Conservation (phyloP, 92 coral and sea anemone genomes). For the Anthopleura xanthogrammica region DNA sequence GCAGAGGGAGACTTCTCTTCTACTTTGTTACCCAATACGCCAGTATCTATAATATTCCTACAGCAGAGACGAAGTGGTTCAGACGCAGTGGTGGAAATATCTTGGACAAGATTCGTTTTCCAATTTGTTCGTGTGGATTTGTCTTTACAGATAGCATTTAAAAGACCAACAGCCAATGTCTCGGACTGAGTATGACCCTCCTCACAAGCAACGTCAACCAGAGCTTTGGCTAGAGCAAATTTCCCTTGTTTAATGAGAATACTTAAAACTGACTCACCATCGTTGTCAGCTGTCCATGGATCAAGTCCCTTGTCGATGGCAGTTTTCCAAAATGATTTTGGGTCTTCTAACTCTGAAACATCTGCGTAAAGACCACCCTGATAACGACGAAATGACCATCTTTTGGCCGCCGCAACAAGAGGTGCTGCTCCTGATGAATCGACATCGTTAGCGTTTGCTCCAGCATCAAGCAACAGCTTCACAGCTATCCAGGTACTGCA, state of each 20-base stretch:
- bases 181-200: no score
- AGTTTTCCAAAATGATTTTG: constrained; percentile 15
- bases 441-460: constrained; percentile 19
- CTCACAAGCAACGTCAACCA: no score
- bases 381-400: no score
- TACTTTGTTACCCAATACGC: no score
- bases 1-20: no score
- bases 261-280: constrained; percentile 14
- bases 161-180: no score
- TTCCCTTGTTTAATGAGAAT: no score
- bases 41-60: neutral
- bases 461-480: constrained; percentile 30
- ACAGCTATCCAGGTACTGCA: constrained; percentile 31
- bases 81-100: neutral
- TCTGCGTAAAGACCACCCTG: neutral
- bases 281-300: neutral
- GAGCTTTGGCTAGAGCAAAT: no score
- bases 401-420: neutral
- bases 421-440: constrained; percentile 16
- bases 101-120: no score
- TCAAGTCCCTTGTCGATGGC: constrained; percentile 14
- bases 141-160: no score
- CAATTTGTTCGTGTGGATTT: no score
- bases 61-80: neutral
- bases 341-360: constrained; percentile 23